Evolutionary conservation across 2,113 vertebrate species (phyloP), one percentile per base, ranked within the genome.

Genomic region (Agelaius phoeniceus): DNA sequence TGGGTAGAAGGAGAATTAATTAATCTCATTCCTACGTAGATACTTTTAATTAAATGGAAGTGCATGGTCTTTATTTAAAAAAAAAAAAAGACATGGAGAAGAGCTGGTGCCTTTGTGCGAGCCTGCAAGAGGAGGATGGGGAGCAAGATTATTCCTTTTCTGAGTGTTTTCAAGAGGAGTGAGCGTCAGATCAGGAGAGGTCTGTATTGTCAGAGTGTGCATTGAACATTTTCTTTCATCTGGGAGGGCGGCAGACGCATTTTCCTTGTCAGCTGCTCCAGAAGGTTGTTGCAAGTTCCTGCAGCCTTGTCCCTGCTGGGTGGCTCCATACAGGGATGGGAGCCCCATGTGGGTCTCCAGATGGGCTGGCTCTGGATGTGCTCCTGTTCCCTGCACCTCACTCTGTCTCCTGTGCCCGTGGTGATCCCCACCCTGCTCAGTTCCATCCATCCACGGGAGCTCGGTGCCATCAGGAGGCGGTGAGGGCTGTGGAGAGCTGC

Each of bases 11-110:
- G 96, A 97, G 97, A 97, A 97, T 97, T 98, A 98, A 98, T 98
- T 98, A 98, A 98, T 98, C 97, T 98, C 89, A 26, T 96, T 97
- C 95, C 96, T 96, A 94, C 77, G 74, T 97, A 98, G 98, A 96
- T 97, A 97, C 96, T 97, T 98, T 97, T 98, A 98, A 98, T 98
- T 98, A 98, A 98, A 97, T 95, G 90, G 89, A 97, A 97, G 94
- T 79, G 87, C 58, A 16, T 94, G 88, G 96, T 96, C 96, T 88
- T 97, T 89, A 91, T 69, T 81, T 52, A 2, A 21, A 46, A 62
- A 63, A 76, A 96, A 63, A 96, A 65, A 55, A 84, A 96, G 44
- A 90, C 69, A 65, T 68, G 68, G 89, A 89, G 69, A 94, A 89
- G 93, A 90, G 35, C 43, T 6, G 1, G 11, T 13, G 67, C 80